These are phyloP conservation scores for Gonocerus acuteangulatus DNA, from an alignment of 2,888 invertebrate genomes.

Conservation along the genomic window DNA sequence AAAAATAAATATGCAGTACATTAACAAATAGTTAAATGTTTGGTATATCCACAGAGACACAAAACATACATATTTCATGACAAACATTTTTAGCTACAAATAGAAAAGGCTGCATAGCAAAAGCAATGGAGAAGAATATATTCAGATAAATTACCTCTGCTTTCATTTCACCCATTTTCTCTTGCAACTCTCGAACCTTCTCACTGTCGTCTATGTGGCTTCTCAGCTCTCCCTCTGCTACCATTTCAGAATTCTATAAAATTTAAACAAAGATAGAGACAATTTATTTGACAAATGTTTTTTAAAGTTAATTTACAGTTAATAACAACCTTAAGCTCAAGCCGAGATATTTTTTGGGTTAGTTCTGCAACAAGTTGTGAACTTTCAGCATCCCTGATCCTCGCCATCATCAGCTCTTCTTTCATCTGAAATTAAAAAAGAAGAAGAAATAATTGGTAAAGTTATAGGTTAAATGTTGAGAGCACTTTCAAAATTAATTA, in stretches of 20 bases:
- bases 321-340: constrained; percentile 71
- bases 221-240: constrained; percentile 83
- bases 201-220: constrained; percentile 79
- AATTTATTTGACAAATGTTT: background rate
- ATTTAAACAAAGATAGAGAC: too few relatives aligned
- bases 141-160: constrained; percentile 66
- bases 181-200: constrained; percentile 79
- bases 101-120: too few relatives aligned
- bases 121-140: too few relatives aligned
- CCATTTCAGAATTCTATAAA: constrained; percentile 84
- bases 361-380: constrained; percentile 89
- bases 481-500: constrained; percentile 5
- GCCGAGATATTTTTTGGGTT: constrained; percentile 83
- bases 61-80: too few relatives aligned
- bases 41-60: too few relatives aligned
- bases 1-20: too few relatives aligned
- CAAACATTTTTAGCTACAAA: too few relatives aligned
- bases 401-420: constrained; percentile 87
- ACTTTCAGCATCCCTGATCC: constrained; percentile 90
- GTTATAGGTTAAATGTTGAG: too few relatives aligned
- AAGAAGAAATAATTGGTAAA: constrained; percentile 1
- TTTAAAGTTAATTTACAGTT: background rate
- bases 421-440: constrained; percentile 52
- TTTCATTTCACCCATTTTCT: constrained; percentile 84
- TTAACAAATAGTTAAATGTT: too few relatives aligned